Conservation (phyloP, 2,113 vertebrate genomes). For the Agelaius tricolor region DNA sequence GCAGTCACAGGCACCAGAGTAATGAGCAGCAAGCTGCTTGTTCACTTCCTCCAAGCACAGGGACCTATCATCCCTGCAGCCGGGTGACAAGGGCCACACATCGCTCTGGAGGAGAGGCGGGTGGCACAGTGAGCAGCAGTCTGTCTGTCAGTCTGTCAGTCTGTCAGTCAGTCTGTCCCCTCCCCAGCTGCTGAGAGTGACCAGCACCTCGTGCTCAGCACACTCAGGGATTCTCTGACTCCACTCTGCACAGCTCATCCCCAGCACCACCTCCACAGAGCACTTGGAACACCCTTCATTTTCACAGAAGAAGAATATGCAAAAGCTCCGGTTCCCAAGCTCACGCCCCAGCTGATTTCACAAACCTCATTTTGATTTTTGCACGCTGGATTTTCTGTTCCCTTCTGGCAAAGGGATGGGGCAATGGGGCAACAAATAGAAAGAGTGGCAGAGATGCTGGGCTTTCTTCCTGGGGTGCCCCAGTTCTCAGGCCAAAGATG, state of each 20-base stretch:
- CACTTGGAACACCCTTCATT: not conserved
- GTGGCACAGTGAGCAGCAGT: not conserved
- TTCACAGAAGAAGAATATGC: not conserved
- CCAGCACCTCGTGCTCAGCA: not conserved
- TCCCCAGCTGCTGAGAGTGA: not conserved
- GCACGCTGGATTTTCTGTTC: not conserved
- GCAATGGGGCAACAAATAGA: not conserved
- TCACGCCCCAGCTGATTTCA: not conserved
- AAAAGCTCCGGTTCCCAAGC: not conserved
- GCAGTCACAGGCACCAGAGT: not conserved
- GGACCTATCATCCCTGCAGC: not conserved
- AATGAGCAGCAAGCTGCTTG: not conserved
- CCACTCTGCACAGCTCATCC: accelerated
- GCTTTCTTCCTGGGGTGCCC: not conserved
- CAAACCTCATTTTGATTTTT: not conserved
- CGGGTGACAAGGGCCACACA: not conserved
- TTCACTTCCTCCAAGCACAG: not conserved
- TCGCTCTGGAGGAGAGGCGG: not conserved
- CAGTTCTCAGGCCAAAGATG: not conserved
- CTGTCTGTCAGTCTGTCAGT: no score
- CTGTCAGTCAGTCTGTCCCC: not conserved
- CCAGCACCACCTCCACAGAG: no score
- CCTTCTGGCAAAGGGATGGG: not conserved
- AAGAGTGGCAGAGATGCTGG: no score
- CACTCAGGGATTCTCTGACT: not conserved